Evolutionary conservation across 2,888 invertebrate genomes (phyloP), one percentile per base, ranked within the genome.

Genomic region (Cordilura impudica): DNA sequence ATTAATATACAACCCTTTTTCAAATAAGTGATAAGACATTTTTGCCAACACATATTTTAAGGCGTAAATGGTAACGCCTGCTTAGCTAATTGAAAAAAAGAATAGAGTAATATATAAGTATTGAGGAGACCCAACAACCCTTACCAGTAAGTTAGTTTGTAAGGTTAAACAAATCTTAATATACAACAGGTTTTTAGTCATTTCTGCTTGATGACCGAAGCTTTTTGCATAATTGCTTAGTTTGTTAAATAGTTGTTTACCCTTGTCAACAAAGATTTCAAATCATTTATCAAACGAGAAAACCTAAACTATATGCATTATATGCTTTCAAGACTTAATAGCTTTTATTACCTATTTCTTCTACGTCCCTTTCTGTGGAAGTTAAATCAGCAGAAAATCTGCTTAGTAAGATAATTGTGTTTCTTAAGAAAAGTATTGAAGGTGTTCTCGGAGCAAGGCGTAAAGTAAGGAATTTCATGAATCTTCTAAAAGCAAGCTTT

Each of bases 31-130:
- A 75, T 79, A 79, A 71, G 66, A 74, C 71, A 70, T 74, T 77
- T 39, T 77, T 67, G 23, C 54, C 53, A 43, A 83, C 78, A 82
- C 82, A 83, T 83, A 82, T 79, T 80, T 82, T 81, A 72, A 77
- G 77, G 82, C 73, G 82, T 73, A 53, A 53, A 58, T 43, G 47
- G 21, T 31, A 75, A 79, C 74, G 74, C 78, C 74, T 71, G 43
- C 49, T 29, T 54, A 71, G 74, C 74, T 74, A 81, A 80, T 81
- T 74, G 74, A 75, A 80, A 79, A 81, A 35, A 18, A 5, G 10
- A 4, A 35, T 29, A 56, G 35, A 53, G 23, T 6, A 23, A 14
- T 16, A 29, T 19, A 18, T 16, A 43, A 51, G 73, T 73, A 31
- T n/a, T n/a, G n/a, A n/a, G n/a, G n/a, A n/a, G 53, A 51, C 66